Evolutionary conservation across 2,797 vertebrate genomes (phyloP).

Genomic region (Protonibea diacanthus): DNA sequence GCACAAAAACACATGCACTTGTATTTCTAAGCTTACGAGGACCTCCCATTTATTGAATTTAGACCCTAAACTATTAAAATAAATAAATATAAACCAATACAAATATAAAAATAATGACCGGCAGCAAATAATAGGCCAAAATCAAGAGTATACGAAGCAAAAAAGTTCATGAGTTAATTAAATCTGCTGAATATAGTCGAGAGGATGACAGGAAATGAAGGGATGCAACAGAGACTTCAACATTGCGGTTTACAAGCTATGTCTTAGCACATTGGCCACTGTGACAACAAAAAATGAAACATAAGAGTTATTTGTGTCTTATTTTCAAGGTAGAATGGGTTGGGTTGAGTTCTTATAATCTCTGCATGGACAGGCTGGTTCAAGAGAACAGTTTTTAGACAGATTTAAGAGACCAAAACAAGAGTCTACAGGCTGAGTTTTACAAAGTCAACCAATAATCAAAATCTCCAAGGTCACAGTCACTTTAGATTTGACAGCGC

Average conservation of each 20-base stretch:
- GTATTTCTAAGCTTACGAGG: not conserved
- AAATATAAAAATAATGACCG: no score
- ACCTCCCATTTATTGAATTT: not conserved
- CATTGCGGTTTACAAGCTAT: not conserved
- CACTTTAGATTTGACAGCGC: slow-evolving; percentile 13
- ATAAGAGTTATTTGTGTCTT: not conserved
- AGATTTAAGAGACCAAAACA: not conserved
- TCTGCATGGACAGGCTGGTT: not conserved
- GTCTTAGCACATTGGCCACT: not conserved
- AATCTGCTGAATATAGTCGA: not conserved
- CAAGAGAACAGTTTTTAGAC: not conserved
- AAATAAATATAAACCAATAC: not conserved
- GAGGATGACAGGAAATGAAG: slow-evolving; percentile 32
- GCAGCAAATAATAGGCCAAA: no score
- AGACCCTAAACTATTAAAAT: not conserved
- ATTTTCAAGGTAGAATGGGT: not conserved
- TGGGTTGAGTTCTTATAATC: not conserved
- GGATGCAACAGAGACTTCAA: not conserved
- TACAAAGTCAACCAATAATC: slow-evolving; percentile 28
- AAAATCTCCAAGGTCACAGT: slow-evolving; percentile 26
- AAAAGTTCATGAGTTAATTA: no score
- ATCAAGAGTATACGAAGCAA: no score
- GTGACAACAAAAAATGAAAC: not conserved
- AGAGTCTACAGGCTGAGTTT: not conserved
- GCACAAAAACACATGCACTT: not conserved